Percentiles rank a stretch among this genome's conserved stretches.
Conservation (phyloP, 2,113 vertebrate species). For the Colossoma macropomum region DNA sequence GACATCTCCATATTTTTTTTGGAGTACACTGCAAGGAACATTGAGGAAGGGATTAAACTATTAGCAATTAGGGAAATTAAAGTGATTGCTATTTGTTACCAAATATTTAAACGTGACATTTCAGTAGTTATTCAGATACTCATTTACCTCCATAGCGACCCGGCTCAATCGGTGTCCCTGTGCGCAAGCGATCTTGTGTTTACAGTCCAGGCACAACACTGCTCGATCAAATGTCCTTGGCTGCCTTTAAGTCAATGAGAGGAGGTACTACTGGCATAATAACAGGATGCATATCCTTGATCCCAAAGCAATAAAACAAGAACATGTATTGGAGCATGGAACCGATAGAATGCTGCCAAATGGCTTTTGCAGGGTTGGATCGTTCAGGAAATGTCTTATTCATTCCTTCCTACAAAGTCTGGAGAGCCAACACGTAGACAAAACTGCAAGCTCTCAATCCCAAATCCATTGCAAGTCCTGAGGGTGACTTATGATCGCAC, state of each 20-base stretch:
- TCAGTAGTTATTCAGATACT: not conserved
- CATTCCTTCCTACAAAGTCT: conserved; percentile 41
- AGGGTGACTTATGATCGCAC: conserved; percentile 31
- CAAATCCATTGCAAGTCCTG: conserved; percentile 26
- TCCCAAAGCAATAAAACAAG: conserved; percentile 22
- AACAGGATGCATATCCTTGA: not conserved
- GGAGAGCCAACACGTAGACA: conserved; percentile 37
- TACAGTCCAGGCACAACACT: not conserved
- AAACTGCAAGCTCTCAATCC: conserved; percentile 23
- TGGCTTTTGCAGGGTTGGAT: conserved; percentile 37
- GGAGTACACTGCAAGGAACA: not conserved
- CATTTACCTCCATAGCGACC: not conserved
- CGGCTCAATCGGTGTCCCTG: not conserved
- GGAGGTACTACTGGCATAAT: conserved; percentile 18
- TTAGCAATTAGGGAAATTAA: not conserved
- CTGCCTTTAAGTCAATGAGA: not conserved
- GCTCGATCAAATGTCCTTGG: conserved; percentile 8
- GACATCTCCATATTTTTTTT: not conserved
- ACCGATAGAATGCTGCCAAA: conserved; percentile 20
- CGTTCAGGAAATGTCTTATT: conserved; percentile 24
- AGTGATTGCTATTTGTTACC: not conserved
- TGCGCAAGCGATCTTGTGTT: not conserved
- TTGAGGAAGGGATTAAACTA: not conserved
- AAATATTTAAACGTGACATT: not conserved
- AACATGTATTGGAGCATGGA: conserved; percentile 21